Evolutionary conservation across 2,113 vertebrate species (phyloP).

Genomic region (Hippocampus zosterae): DNA sequence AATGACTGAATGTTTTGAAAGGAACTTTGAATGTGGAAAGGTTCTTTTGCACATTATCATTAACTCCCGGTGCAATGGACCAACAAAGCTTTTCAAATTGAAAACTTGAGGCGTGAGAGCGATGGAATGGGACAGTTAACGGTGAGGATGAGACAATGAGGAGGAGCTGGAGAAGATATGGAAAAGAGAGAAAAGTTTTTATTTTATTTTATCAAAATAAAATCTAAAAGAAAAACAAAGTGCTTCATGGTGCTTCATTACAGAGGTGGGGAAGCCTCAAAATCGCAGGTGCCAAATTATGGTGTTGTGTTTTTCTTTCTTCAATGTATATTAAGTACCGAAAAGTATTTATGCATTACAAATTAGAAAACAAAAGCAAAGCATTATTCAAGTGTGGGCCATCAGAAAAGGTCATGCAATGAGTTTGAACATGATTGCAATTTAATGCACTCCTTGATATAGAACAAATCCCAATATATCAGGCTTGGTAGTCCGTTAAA

Average conservation of each 20-base stretch:
- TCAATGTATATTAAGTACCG: no score
- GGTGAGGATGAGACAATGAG: not conserved
- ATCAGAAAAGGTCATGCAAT: not conserved
- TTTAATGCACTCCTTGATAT: not conserved
- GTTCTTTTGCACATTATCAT: slow-evolving; percentile 30
- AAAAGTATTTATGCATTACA: not conserved
- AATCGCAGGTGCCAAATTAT: not conserved
- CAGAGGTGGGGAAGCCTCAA: not conserved
- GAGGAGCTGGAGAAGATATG: not conserved
- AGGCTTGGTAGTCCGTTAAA: not conserved
- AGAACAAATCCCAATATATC: not conserved
- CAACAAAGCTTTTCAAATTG: slow-evolving; percentile 39
- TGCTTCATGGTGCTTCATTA: not conserved
- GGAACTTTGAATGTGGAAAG: slow-evolving; percentile 25
- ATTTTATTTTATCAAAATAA: not conserved
- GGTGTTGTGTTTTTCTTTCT: not conserved
- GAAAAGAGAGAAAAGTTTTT: not conserved
- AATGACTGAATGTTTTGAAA: slow-evolving; percentile 26
- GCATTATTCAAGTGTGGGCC: not conserved
- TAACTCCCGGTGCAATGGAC: slow-evolving; percentile 36
- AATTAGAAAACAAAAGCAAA: not conserved
- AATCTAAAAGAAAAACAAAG: not conserved
- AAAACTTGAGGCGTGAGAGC: slow-evolving; percentile 16
- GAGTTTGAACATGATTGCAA: not conserved
- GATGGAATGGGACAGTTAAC: not conserved